A percentile compares a stretch with the other conserved stretches of the same genome.
phyloP scores from a whole-genome alignment of 1,140 invertebrate genomes.

The Thalassaphorura encarpata region DNA sequence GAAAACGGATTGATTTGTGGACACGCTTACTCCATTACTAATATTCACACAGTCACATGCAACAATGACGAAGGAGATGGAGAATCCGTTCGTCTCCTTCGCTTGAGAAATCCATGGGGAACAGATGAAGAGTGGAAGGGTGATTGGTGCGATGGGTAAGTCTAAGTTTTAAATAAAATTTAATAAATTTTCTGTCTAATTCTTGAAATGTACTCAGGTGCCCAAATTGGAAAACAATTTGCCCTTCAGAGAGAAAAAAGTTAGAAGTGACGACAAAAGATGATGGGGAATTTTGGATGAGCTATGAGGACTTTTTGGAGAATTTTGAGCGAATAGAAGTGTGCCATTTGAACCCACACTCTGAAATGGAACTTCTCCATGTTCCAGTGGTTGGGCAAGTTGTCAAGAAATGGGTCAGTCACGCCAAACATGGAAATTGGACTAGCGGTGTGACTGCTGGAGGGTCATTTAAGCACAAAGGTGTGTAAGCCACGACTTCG shows the following conservation, averaged over 20 bases:
- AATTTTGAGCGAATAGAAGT: constrained; percentile 2
- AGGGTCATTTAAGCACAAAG: no score
- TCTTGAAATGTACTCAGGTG: no score
- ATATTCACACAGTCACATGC: constrained; percentile 41
- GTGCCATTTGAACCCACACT: constrained; percentile 1
- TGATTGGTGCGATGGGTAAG: constrained; percentile 47
- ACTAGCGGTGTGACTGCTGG: background rate
- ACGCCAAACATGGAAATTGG: background rate
- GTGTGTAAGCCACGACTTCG: no score
- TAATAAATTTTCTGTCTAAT: no score
- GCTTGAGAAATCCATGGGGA: constrained; percentile 53
- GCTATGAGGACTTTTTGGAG: background rate
- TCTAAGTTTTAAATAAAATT: no score
- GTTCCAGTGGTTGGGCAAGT: no score
- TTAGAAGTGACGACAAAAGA: background rate
- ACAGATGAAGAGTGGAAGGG: constrained; percentile 53
- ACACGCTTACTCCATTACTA: constrained; percentile 55
- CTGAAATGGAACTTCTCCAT: background rate
- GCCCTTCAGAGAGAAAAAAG: background rate
- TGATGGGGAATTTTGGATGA: constrained; percentile 9
- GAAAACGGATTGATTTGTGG: constrained; percentile 46
- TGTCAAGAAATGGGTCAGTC: background rate
- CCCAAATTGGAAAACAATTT: background rate
- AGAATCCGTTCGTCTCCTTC: constrained; percentile 38
- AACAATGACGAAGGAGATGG: constrained; percentile 30